Conservation (phyloP, 2,113 vertebrate genomes). For the Microcebus tavaratra region DNA sequence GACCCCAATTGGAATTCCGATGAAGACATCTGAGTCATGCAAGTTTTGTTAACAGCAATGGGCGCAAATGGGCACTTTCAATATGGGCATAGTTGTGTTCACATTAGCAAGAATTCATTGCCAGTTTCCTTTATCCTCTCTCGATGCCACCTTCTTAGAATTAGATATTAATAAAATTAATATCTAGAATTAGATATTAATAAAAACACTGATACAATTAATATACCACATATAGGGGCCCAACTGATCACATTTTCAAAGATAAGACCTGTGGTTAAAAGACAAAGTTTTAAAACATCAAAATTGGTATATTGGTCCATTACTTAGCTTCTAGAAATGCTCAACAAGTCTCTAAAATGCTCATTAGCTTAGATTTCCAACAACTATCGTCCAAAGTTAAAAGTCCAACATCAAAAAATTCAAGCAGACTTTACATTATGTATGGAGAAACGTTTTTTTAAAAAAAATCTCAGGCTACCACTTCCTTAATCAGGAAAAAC, state of each 20-base stretch:
- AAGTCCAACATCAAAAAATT: slow-evolving; percentile 24
- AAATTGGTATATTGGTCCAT: background rate
- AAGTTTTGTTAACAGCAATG: background rate
- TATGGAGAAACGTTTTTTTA: background rate
- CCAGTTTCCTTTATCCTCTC: background rate
- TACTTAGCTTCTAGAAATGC: background rate
- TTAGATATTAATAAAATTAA: background rate
- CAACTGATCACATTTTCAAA: background rate
- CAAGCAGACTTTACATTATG: background rate
- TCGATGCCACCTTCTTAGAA: background rate
- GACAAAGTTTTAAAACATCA: background rate
- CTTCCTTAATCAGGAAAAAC: background rate
- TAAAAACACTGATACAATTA: background rate
- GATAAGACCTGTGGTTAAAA: background rate
- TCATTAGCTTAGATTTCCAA: background rate
- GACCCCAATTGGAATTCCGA: background rate
- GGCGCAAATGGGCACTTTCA: background rate
- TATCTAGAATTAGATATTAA: background rate
- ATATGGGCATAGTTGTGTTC: background rate
- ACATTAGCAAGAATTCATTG: background rate
- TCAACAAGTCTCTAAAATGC: slow-evolving; percentile 10
- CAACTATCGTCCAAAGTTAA: background rate
- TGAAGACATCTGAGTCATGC: background rate
- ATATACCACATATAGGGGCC: too few relatives aligned
- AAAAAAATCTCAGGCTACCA: background rate